phyloP scores from a whole-genome alignment of 2,113 vertebrate genomes.

The Anthoscopus minutus region DNA sequence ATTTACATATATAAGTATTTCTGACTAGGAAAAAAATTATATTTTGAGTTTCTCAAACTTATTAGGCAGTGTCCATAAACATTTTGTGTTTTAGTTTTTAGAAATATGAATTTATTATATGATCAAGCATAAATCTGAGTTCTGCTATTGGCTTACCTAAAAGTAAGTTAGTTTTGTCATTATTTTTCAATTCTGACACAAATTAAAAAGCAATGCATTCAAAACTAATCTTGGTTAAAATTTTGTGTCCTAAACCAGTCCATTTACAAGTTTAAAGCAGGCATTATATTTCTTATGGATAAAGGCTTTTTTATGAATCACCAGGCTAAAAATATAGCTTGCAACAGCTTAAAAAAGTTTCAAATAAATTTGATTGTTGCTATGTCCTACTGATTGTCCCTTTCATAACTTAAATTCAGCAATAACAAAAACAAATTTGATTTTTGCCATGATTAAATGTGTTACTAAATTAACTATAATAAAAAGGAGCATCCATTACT shows the following conservation, averaged over 20 bases:
- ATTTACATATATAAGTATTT: neutral
- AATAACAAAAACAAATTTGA: neutral
- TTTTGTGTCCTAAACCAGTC: neutral
- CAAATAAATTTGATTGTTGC: neutral
- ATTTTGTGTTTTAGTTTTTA: neutral
- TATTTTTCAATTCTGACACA: neutral
- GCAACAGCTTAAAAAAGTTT: neutral
- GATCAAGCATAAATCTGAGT: neutral
- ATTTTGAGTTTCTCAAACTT: neutral
- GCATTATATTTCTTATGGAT: neutral
- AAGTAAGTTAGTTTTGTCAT: neutral
- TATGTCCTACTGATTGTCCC: neutral
- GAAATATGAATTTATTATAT: neutral
- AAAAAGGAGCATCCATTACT: neutral
- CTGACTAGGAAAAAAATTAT: neutral
- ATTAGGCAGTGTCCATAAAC: neutral
- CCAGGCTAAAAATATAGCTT: neutral
- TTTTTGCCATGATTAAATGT: neutral
- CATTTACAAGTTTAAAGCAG: neutral
- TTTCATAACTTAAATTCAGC: neutral
- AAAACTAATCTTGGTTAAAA: neutral
- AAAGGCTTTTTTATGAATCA: constrained; percentile 15
- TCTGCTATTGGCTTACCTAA: neutral
- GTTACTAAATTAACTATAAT: neutral
- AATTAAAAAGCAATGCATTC: neutral